A percentile compares a stretch with the other conserved stretches of the same genome.
Conservation (phyloP, 1,140 invertebrate genomes). For the Galleria mellonella region DNA sequence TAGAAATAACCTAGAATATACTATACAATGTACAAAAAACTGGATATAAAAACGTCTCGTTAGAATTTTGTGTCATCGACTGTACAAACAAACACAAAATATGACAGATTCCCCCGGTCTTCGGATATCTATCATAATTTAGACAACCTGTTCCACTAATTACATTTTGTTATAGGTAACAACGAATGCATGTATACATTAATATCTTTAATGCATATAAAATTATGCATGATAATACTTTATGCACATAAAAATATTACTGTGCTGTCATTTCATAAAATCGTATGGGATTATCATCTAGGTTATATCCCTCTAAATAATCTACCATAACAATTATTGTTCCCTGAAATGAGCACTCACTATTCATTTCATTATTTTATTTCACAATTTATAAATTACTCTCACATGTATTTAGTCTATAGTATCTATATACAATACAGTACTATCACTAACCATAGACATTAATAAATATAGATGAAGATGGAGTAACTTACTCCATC, state of each 20-base stretch:
- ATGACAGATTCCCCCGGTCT: too few species aligned
- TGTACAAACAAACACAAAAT: constrained; percentile 15
- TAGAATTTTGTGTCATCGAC: constrained; percentile 8
- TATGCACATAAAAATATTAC: not conserved
- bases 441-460: too few species aligned
- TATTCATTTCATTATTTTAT: constrained; percentile 18
- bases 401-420: not conserved
- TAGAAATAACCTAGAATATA: constrained; percentile 33
- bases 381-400: constrained; percentile 27
- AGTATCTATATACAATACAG: too few species aligned
- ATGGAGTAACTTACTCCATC: too few species aligned
- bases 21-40: constrained; percentile 41
- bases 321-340: constrained; percentile 19
- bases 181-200: too few species aligned
- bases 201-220: not conserved
- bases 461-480: too few species aligned
- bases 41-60: constrained; percentile 33
- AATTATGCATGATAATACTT: constrained; percentile 3
- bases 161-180: too few species aligned
- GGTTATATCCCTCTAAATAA: too few species aligned
- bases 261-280: too few species aligned
- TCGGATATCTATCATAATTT: too few species aligned
- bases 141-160: too few species aligned
- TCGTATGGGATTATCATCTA: too few species aligned
- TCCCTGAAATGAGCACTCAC: constrained; percentile 45